Percentiles rank a stretch among this genome's conserved stretches.
Conservation (phyloP, 1,140 invertebrate genomes). For the Zaprionus africanus region DNA sequence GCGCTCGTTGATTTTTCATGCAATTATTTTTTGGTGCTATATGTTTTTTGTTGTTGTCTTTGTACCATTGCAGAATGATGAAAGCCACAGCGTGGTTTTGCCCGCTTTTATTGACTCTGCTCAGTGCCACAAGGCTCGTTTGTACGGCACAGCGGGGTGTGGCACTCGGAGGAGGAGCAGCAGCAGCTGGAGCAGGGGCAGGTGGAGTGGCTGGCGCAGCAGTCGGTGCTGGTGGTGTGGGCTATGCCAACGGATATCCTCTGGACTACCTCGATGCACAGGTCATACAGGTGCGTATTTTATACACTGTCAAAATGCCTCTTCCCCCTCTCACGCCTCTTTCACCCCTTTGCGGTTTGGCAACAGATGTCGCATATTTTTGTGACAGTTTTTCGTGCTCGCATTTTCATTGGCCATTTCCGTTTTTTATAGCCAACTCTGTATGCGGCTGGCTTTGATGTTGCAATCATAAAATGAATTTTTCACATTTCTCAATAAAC, state of each 20-base stretch:
- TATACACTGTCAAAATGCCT: neutral
- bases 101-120: constrained; percentile 78
- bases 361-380: constrained; percentile 48
- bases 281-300: constrained; percentile 71
- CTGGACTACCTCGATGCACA: constrained; percentile 71
- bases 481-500: constrained; percentile 5
- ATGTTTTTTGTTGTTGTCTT: constrained; percentile 1
- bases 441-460: constrained; percentile 14
- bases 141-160: constrained; percentile 75
- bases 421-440: constrained; percentile 19
- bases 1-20: constrained; percentile 34
- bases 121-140: constrained; percentile 77
- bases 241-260: constrained; percentile 74
- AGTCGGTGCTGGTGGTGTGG: constrained; percentile 42
- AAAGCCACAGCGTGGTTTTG: constrained; percentile 83
- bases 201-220: constrained; percentile 25
- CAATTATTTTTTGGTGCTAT: constrained; percentile 11
- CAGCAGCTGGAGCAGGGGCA: constrained; percentile 5
- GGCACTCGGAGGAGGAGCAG: constrained; percentile 30
- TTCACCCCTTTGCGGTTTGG: constrained; percentile 49
- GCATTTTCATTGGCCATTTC: constrained; percentile 48
- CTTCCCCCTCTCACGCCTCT: constrained; percentile 5
- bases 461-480: constrained; percentile 13
- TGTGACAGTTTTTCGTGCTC: constrained; percentile 40
- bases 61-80: constrained; percentile 72